Evolutionary conservation across 1,140 invertebrate species (phyloP).

Genomic region (Lepidotrigona ventralis): DNA sequence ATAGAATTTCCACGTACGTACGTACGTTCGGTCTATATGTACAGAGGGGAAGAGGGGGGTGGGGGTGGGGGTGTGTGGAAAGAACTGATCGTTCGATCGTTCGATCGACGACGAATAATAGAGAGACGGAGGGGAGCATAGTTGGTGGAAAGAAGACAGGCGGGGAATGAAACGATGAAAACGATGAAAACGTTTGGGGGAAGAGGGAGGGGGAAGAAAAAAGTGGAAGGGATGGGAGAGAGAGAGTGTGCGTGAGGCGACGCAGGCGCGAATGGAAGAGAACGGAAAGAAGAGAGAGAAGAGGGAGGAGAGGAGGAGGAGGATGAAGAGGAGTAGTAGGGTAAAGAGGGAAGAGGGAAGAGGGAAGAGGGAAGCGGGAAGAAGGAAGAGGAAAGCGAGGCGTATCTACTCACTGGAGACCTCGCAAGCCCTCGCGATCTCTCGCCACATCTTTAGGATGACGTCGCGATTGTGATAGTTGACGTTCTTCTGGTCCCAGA

Average conservation of each 20-base stretch:
- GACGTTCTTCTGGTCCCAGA: conserved; percentile 72
- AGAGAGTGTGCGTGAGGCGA: background rate
- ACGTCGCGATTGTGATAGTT: conserved; percentile 71
- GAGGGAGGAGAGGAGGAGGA: background rate
- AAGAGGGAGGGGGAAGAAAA: background rate
- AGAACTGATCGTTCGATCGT: background rate
- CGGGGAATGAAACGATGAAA: background rate
- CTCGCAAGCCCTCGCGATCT: conserved; percentile 69
- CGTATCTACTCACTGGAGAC: conserved; percentile 68
- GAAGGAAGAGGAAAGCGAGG: conserved; percentile 13
- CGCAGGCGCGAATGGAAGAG: background rate
- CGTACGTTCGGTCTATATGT: background rate
- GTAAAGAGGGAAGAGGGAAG: background rate
- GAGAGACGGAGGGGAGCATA: background rate
- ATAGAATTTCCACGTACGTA: too few relatives aligned
- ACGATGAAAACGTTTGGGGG: background rate
- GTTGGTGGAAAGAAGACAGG: too few relatives aligned
- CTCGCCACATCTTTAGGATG: conserved; percentile 70
- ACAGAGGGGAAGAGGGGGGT: too few relatives aligned
- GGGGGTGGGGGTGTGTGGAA: too few relatives aligned
- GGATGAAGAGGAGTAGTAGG: background rate
- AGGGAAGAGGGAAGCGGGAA: background rate
- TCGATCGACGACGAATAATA: background rate
- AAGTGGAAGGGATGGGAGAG: background rate
- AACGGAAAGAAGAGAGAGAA: background rate